phyloP scores from a whole-genome alignment of 1,140 invertebrate species.

The Stegodyphus dumicola region DNA sequence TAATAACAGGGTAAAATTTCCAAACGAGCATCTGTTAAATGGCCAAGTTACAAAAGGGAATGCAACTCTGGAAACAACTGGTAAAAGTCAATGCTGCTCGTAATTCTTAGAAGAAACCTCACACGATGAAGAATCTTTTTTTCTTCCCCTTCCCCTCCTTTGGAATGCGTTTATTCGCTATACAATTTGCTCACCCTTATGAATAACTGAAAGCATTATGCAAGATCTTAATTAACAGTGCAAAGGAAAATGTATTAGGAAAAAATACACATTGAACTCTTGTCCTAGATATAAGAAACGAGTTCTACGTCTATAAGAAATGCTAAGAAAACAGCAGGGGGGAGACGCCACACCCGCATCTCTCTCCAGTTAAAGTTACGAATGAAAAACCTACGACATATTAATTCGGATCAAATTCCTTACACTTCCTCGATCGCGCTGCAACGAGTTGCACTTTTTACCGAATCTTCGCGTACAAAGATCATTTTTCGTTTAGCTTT shows the following conservation, averaged over 20 bases:
- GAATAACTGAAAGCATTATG: background rate
- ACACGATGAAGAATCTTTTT: background rate
- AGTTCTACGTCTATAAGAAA: background rate
- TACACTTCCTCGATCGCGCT: background rate
- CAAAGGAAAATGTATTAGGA: background rate
- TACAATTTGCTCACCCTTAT: background rate
- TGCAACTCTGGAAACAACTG: too few species aligned
- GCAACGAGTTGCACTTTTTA: background rate
- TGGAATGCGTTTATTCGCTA: background rate
- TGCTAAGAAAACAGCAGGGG: background rate
- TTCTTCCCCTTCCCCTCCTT: background rate
- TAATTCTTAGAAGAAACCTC: background rate
- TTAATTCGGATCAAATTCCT: slow-evolving; percentile 1
- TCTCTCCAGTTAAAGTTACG: background rate
- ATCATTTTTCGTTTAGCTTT: too few species aligned
- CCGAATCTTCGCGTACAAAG: too few species aligned
- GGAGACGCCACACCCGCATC: background rate
- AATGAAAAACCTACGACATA: background rate
- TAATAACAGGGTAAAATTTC: background rate
- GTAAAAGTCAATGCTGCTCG: too few species aligned
- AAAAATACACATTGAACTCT: background rate
- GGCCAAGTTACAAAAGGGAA: too few species aligned
- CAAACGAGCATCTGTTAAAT: too few species aligned
- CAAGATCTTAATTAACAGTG: background rate
- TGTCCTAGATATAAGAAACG: background rate